Base-by-base conservation (phyloP, 2,888 invertebrate genomes). In the Xanthia togata region DNA sequence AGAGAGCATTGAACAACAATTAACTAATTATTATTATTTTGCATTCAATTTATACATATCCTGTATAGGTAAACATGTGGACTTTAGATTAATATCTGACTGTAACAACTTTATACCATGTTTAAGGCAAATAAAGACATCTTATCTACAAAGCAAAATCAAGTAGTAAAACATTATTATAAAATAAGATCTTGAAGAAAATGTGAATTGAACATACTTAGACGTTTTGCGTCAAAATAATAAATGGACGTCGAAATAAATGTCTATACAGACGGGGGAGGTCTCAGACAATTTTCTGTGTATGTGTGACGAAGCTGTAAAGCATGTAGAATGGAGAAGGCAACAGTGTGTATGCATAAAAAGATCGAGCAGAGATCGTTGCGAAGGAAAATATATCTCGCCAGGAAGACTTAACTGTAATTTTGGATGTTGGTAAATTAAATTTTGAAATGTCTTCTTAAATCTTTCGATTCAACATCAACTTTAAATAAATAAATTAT, bases 161-260 rank as follows among this genome's bases (percentile, higher is more conserved):
- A n/a, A n/a, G 20, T 20, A 20, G 6, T 50, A 50, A 50, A 50
- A 50, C 6, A 53, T 53, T n/a, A 0, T 4, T 1, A n/a, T 55
- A 55, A 55, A 55, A 55, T 55, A n/a, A 11, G 53, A 20, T 31
- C 9, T 59, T 31, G 17, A 4, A 59, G 26, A 59, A 20, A 31
- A 59, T 59, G 0, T 20, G 17, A 17, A 59, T 26, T 59, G 26
- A 59, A 57, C n/a, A 5, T 53, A 59, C 73, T 79, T 82, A 73
- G 41, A 70, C 38, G 86, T 83, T 78, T 64, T 53, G 17, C 84
- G 81, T 88, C 81, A 84, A 80, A 87, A 88, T 89, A 90, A 87
- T 76, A 89, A 86, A 90, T 90, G 82, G 86, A 77, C 70, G 79
- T 72, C 71, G 83, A 89, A 88, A 91, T 91, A 91, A 90, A 89